Base-by-base conservation (phyloP, 1,140 invertebrate species). In the Stegodyphus dumicola region DNA sequence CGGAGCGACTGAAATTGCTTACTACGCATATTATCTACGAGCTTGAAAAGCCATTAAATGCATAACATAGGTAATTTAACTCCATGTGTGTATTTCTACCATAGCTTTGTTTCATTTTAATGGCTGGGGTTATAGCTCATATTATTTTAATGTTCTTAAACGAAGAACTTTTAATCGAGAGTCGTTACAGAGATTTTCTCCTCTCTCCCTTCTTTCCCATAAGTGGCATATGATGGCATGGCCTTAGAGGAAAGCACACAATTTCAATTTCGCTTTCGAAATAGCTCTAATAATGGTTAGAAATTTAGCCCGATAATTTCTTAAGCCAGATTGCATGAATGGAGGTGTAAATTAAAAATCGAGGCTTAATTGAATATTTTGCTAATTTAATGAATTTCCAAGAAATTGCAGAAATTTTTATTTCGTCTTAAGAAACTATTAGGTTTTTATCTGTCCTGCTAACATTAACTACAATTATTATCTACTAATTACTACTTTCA, bases 131-230 rank as follows among this genome's bases (percentile, higher is more conserved):
- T 54, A 77, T 66, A 60, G 75, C 75, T 77, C 64, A 77, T 66
- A 77, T 77, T 77, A 77, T 77, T 77, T 77, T 77, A 77, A 77
- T 77, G 75, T 15, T 15, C 52, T 77, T 66, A 48, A 65, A 77
- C 75, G 56, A 66, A 60, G 56, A 64, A 77, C 64, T 77, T 77
- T 77, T 77, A 77, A 77, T 77, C 75, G 65, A 77, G 48, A 18
- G 60, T n/a, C 64, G 52, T 33, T 33, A 33, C 3, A 33, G 33
- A 33, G 33, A 33, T 33, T 33, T 33, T 33, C 33, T 33, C 33
- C 33, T 33, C 1, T 3, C 3, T 33, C 33, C 33, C 33, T 33
- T n/a, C n/a, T n/a, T n/a, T 33, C 3, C 33, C 33, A 33, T 33
- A 33, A 33, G 33, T 33, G 33, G 33, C 33, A 33, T 33, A 33